Evolutionary conservation across 1,140 invertebrate genomes (phyloP).

Genomic region (Ctenoplectra terminalis): DNA sequence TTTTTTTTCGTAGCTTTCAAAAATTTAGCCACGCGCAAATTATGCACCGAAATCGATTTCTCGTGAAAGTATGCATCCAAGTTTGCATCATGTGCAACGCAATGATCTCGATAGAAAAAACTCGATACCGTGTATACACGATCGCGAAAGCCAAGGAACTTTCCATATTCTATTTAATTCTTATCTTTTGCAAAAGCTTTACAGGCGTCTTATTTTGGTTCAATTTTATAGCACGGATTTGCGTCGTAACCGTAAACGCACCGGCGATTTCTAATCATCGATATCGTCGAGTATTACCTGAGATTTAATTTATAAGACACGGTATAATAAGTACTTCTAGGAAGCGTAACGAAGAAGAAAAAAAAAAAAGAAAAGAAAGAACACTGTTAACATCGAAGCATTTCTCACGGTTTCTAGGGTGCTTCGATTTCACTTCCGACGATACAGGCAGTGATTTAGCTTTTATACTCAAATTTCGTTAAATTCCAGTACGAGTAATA

Average conservation of each 20-base stretch:
- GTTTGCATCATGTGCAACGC: not conserved
- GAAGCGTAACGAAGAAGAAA: not conserved
- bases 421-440: not conserved
- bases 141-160: not conserved
- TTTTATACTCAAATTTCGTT: too few species aligned
- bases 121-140: not conserved
- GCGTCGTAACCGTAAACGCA: not conserved
- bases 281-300: not conserved
- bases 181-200: not conserved
- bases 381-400: not conserved
- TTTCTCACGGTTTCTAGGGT: not conserved
- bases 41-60: not conserved
- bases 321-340: not conserved
- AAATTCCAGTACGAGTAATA: too few species aligned
- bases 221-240: not conserved
- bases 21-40: not conserved
- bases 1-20: not conserved
- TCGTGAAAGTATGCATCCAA: not conserved
- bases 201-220: not conserved
- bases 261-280: not conserved
- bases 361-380: too few species aligned
- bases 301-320: not conserved
- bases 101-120: not conserved
- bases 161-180: not conserved
- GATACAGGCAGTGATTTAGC: too few species aligned